Evolutionary conservation across 2,113 vertebrate species (phyloP).

Genomic region (Notarius lentiginosus): DNA sequence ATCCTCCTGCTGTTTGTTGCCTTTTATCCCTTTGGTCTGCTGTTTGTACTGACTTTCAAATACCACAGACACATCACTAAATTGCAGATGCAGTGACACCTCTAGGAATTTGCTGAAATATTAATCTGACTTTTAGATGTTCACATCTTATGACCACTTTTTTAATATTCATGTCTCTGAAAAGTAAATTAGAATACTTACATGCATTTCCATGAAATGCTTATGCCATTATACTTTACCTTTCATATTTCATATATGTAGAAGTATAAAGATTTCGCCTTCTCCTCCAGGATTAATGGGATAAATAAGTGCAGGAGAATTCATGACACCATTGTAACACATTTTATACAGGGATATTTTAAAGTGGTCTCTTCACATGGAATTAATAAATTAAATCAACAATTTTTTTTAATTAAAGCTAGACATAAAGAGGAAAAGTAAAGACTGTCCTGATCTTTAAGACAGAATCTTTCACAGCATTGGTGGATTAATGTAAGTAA

Average conservation of each 20-base stretch:
- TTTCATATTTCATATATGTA: neutral
- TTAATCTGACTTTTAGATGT: constrained; percentile 39
- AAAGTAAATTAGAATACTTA: neutral
- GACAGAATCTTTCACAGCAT: neutral
- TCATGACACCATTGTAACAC: neutral
- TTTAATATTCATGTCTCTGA: constrained; percentile 13
- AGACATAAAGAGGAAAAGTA: neutral
- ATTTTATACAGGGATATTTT: neutral
- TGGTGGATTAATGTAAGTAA: neutral
- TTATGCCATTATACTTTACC: neutral
- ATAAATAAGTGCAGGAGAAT: neutral
- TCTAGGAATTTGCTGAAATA: constrained; percentile 30
- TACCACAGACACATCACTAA: constrained; percentile 38
- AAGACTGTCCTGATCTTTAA: neutral
- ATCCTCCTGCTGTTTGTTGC: constrained; percentile 36
- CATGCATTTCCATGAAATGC: neutral
- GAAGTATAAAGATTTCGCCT: neutral
- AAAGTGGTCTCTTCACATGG: neutral
- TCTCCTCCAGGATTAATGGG: neutral
- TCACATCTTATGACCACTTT: constrained; percentile 16
- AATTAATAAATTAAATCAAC: neutral
- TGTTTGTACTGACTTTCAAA: constrained; percentile 46
- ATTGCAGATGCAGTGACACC: constrained; percentile 38
- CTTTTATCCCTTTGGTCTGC: constrained; percentile 43
- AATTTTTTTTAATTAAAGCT: neutral